Evolutionary conservation across 64 coral and sea anemone species (phyloP).

Genomic region (Pachyseris speciosa): DNA sequence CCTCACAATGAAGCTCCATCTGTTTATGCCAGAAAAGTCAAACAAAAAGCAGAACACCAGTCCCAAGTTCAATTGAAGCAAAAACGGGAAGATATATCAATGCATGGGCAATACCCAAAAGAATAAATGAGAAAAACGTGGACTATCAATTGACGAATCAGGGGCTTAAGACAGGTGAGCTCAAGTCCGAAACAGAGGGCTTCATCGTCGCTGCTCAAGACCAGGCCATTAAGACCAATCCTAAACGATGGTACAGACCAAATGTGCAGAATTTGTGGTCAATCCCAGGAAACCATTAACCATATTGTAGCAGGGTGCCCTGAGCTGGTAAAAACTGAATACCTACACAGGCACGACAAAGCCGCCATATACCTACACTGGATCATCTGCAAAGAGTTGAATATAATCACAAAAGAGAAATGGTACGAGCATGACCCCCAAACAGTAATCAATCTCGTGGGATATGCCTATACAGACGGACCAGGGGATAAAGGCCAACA

Average conservation of each 20-base stretch:
- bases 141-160: not conserved
- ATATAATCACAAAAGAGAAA: not conserved
- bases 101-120: not conserved
- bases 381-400: not conserved
- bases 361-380: not conserved
- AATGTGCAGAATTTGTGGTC: slow-evolving; percentile 33
- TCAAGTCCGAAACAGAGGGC: slow-evolving; percentile 11
- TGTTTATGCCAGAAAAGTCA: not conserved
- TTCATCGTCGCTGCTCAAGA: slow-evolving; percentile 20
- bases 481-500: too few relatives aligned
- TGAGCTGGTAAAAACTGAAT: not conserved
- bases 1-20: not conserved
- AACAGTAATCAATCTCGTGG: too few relatives aligned
- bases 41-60: not conserved
- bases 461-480: too few relatives aligned
- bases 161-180: not conserved
- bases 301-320: not conserved
- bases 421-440: not conserved
- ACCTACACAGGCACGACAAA: not conserved
- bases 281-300: slow-evolving; percentile 27
- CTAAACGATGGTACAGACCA: not conserved
- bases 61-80: not conserved
- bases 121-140: not conserved
- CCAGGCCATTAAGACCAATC: not conserved
- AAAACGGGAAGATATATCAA: not conserved